These are phyloP conservation scores for Emydoidea blandingii DNA, from an alignment of 2,797 vertebrate species.

Conservation along the genomic window DNA sequence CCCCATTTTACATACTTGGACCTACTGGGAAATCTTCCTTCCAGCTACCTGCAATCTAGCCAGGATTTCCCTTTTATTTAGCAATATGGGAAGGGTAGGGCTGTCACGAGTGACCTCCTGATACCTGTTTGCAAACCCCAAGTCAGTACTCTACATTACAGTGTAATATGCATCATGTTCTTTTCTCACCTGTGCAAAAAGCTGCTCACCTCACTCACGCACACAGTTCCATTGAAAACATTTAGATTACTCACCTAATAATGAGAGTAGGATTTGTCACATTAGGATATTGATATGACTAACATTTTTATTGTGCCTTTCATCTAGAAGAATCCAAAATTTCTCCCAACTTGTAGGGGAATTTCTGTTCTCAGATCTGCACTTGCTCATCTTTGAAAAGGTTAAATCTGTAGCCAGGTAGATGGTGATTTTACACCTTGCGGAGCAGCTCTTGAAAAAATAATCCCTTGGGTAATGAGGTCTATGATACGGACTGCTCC, in stretches of 20 bases:
- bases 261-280: neutral
- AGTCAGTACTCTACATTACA: neutral
- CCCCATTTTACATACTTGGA: neutral
- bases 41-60: neutral
- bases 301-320: neutral
- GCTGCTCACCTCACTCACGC: neutral
- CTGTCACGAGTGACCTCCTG: neutral
- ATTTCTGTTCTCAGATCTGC: neutral
- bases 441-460: neutral
- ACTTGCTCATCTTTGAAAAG: neutral
- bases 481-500: neutral
- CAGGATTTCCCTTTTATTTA: too few relatives aligned
- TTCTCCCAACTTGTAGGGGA: too few relatives aligned
- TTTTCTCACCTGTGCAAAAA: neutral
- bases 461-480: neutral
- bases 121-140: neutral
- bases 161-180: neutral
- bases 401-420: neutral
- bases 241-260: neutral
- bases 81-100: too few relatives aligned
- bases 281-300: neutral
- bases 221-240: neutral
- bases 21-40: neutral
- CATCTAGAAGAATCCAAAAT: neutral
- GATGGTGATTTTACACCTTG: neutral